Conservation (phyloP, 2,888 invertebrate genomes). For the Drosophila heteroneura region DNA sequence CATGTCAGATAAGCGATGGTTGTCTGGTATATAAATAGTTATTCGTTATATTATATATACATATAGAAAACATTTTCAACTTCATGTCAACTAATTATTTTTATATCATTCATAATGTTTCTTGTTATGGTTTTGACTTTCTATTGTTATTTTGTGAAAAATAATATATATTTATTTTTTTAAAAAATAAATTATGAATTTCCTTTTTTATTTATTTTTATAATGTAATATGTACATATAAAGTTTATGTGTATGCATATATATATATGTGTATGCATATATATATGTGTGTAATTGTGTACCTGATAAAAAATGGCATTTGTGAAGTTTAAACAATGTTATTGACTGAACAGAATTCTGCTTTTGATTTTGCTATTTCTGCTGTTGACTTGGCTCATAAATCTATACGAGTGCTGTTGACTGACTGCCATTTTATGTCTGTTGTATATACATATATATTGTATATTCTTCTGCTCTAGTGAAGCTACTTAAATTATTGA, state of each 20-base stretch:
- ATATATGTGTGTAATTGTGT: conserved; percentile 28
- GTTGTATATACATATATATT: not conserved
- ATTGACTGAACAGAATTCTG: conserved; percentile 58
- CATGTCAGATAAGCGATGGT: conserved; percentile 29
- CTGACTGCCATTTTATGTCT: conserved; percentile 28
- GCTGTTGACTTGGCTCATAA: conserved; percentile 59
- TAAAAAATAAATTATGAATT: not conserved
- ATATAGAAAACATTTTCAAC: not conserved
- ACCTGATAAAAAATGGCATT: conserved; percentile 35
- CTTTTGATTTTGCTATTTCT: conserved; percentile 18
- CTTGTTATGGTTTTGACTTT: not conserved
- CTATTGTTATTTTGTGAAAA: not conserved
- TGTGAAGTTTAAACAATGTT: conserved; percentile 64
- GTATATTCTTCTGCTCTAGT: not conserved
- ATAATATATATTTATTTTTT: not conserved
- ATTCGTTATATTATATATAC: not conserved
- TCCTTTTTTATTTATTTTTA: not conserved
- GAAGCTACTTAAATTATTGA: conserved; percentile 53
- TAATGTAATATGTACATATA: conserved; percentile 11
- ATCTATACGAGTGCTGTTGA: conserved; percentile 49
- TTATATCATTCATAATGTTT: no score
- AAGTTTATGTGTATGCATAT: conserved; percentile 5
- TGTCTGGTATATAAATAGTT: not conserved
- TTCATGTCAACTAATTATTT: not conserved
- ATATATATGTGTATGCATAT: conserved; percentile 30